Evolutionary conservation across 2,888 invertebrate species (phyloP), one percentile per base, ranked within the genome.

Genomic region (Palloptera scutellata): DNA sequence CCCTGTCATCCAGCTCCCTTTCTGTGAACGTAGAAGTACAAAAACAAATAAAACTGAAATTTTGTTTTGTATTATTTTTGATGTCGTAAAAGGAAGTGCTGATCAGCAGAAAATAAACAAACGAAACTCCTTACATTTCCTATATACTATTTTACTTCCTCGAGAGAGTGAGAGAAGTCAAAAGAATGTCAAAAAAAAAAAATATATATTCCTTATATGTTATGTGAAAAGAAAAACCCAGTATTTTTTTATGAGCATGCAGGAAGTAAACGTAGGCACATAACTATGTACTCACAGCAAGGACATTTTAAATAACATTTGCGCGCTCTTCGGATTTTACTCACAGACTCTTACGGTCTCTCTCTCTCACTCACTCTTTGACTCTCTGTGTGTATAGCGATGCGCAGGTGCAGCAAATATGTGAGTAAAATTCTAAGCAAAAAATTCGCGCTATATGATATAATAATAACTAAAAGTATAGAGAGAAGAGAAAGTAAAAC

Each of bases 351-450:
- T 43, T 20, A 43, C 41, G 9, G 40, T 10, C 62, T 13, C 54
- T 54, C 54, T 62, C 19, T 6, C 51, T 48, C 51, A 8, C 11
- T 17, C 11, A 8, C n/a, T 54, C 42, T 41, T 19, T 45, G 0
- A 12, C 13, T 17, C 43, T n/a, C 62, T 41, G 54, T 41, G n/a
- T 45, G 53, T 8, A 13, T 48, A n/a, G n/a, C 3, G 43, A 10
- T 66, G 61, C 66, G 66, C 66, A 66, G 66, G 66, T 66, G 66
- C 66, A 66, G 48, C 51, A 66, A 66, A 66, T 61, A 45, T 11
- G n/a, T 15, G 52, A 30, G 30, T 30, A 30, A 30, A 30, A 30
- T 4, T 30, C 30, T 30, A 30, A 30, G 30, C 30, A 30, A 30
- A 30, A 30, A 4, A 30, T 30, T 30, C 30, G 30, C 30, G 30